Evolutionary conservation across 2,113 vertebrate genomes (phyloP).

Genomic region (Ammospiza caudacuta): DNA sequence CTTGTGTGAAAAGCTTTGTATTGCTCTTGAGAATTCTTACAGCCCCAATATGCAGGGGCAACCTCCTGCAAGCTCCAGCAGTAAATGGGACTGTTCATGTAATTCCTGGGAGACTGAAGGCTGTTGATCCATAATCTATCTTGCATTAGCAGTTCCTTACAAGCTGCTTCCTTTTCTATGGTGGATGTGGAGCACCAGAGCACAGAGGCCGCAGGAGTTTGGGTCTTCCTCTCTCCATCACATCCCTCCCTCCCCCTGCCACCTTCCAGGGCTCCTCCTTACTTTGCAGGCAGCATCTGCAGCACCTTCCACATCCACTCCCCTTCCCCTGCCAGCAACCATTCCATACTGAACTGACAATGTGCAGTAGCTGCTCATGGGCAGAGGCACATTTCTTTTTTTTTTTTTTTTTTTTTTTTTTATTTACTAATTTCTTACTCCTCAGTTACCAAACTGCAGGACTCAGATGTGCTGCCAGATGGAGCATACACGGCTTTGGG

Average conservation of each 20-base stretch:
- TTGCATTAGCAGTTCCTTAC: background rate
- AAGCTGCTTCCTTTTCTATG: background rate
- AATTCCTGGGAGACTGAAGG: background rate
- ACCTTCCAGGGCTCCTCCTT: background rate
- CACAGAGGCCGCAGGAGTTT: background rate
- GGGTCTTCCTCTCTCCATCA: background rate
- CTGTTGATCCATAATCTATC: background rate
- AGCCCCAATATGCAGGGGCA: background rate
- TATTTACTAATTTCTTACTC: background rate
- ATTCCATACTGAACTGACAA: background rate
- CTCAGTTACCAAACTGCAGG: background rate
- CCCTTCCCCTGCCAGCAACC: background rate
- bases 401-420: background rate
- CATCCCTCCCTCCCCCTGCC: background rate
- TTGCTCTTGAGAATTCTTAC: background rate
- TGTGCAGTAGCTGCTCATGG: background rate
- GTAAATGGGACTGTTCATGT: background rate
- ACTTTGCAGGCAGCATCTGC: background rate
- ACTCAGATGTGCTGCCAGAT: background rate
- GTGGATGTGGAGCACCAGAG: background rate
- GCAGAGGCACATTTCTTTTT: background rate
- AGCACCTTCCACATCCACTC: background rate
- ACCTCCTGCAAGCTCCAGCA: background rate
- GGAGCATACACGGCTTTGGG: fast-evolving
- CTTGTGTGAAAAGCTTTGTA: background rate